Percentiles rank a stretch among this genome's conserved stretches.
phyloP scores from a whole-genome alignment of 1,140 invertebrate species.

The Nylanderia fulva region DNA sequence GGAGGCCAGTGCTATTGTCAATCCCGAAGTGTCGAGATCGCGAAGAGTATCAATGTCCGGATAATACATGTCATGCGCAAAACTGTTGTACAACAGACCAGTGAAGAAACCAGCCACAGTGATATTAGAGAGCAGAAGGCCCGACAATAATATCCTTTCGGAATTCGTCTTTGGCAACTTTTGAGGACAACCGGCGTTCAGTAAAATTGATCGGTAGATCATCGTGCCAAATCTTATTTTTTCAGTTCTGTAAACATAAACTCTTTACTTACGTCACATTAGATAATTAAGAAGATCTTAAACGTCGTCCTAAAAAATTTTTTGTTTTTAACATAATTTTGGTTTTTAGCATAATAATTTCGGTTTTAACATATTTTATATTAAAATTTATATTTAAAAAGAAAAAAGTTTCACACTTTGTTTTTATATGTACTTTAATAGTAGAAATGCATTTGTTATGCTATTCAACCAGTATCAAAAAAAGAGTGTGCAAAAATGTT shows the following conservation, averaged over 20 bases:
- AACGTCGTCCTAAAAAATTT: too few relatives aligned
- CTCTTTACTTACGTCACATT: neutral
- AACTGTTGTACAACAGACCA: slow-evolving; percentile 75
- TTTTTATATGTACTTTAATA: too few relatives aligned
- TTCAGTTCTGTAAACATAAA: neutral
- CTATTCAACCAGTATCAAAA: too few relatives aligned
- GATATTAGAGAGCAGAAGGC: slow-evolving; percentile 77
- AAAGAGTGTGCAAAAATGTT: too few relatives aligned
- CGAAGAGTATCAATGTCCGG: slow-evolving; percentile 80
- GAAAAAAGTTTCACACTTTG: too few relatives aligned
- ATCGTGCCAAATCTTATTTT: neutral
- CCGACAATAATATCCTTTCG: slow-evolving; percentile 76
- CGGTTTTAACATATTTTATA: too few relatives aligned
- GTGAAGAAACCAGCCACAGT: slow-evolving; percentile 76
- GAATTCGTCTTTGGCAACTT: slow-evolving; percentile 40
- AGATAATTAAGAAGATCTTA: too few relatives aligned
- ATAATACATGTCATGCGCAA: slow-evolving; percentile 79
- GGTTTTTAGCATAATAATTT: too few relatives aligned
- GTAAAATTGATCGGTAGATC: slow-evolving; percentile 46
- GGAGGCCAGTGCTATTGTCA: slow-evolving; percentile 75
- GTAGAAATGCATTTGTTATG: too few relatives aligned
- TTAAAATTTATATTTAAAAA: too few relatives aligned
- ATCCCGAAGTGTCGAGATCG: slow-evolving; percentile 79
- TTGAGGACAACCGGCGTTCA: slow-evolving; percentile 51
- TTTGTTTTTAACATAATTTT: too few relatives aligned